Evolutionary conservation across 2,888 invertebrate species (phyloP).

Genomic region (Drosophila ustulata): DNA sequence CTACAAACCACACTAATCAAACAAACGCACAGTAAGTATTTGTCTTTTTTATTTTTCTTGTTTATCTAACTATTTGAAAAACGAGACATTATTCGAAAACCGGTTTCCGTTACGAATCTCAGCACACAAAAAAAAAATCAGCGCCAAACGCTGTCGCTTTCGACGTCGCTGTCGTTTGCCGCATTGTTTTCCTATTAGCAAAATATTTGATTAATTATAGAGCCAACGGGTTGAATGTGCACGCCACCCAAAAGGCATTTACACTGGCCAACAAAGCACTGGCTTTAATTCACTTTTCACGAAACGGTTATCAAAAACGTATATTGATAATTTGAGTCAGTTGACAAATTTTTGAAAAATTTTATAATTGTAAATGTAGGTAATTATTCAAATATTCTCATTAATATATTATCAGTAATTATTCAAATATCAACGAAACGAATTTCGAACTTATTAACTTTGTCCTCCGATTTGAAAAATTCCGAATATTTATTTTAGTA

Average conservation of each 20-base stretch:
- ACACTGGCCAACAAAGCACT: constrained; percentile 32
- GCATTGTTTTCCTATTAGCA: constrained; percentile 74
- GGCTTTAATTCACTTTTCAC: not conserved
- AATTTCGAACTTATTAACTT: no score
- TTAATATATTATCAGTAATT: no score
- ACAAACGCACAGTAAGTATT: constrained; percentile 43
- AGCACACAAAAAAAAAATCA: constrained; percentile 40
- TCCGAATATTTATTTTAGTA: no score
- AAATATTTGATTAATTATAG: constrained; percentile 75
- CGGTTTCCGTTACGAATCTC: constrained; percentile 48
- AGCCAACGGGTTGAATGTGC: constrained; percentile 44
- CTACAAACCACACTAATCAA: constrained; percentile 27
- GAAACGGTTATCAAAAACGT: no score
- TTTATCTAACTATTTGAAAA: constrained; percentile 39
- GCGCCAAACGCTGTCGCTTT: constrained; percentile 13
- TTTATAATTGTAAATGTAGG: no score
- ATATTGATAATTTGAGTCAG: no score
- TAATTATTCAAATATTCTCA: no score
- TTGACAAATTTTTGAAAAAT: no score
- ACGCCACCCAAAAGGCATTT: constrained; percentile 58
- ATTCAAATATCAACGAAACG: no score
- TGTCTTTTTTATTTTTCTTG: constrained; percentile 15
- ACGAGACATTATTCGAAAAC: constrained; percentile 52
- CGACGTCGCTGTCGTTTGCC: constrained; percentile 23
- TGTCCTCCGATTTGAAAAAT: no score